Conservation (phyloP, 2,113 vertebrate genomes). For the Acrocephalus arundinaceus region DNA sequence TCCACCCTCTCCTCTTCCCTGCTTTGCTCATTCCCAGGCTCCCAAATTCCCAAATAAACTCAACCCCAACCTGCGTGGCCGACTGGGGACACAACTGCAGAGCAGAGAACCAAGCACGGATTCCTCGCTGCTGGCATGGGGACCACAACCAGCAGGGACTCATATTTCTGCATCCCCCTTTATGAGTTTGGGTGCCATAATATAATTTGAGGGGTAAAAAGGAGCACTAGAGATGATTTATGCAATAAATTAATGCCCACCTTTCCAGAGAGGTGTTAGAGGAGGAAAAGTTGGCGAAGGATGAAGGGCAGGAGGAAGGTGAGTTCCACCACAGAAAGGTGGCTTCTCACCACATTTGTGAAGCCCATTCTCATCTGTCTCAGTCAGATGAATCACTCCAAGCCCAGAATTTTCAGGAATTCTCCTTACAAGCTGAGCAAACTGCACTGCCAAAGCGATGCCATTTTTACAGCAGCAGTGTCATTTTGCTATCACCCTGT, state of each 20-base stretch:
- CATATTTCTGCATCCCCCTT: not conserved
- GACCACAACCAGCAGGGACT: accelerated
- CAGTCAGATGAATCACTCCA: not conserved
- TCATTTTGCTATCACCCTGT: not conserved
- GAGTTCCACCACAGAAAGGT: not conserved
- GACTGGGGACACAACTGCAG: not conserved
- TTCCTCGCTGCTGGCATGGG: accelerated
- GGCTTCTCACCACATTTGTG: not conserved
- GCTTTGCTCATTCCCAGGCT: not conserved
- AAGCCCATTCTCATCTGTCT: not conserved
- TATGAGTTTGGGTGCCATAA: not conserved
- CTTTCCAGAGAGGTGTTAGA: not conserved
- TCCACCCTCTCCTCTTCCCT: not conserved
- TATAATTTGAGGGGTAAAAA: not conserved
- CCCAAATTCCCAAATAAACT: not conserved
- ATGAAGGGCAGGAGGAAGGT: not conserved
- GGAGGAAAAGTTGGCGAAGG: not conserved
- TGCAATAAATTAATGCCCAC: not conserved
- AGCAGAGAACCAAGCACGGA: not conserved
- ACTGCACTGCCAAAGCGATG: not conserved
- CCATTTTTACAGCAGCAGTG: not conserved
- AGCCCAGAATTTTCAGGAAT: not conserved
- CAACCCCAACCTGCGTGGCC: not conserved
- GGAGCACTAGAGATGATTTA: not conserved
- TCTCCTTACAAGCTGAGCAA: not conserved